Evolutionary conservation across 2,888 invertebrate genomes (phyloP), one percentile per base, ranked within the genome.

Genomic region (Didymodactylos carnosus): DNA sequence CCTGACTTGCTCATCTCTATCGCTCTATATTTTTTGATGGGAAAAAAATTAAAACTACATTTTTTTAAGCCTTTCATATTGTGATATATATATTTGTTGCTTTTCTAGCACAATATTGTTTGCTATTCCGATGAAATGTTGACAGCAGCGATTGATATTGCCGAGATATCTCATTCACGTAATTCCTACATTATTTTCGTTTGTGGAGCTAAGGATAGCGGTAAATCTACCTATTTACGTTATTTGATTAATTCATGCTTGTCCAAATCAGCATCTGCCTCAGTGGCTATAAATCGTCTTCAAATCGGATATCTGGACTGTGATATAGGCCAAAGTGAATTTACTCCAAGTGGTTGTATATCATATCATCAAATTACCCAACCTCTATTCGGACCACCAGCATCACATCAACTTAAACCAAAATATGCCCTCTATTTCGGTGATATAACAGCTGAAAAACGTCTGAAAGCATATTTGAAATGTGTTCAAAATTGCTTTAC

Each of bases 291-390:
- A n/a, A 2, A 19, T 29, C 0, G 7, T 19, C 29, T 19, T 5
- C 27, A 35, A 53, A 53, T 82, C 4, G 79, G 78, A 71, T 87
- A 91, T 13, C 83, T 95, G 53, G 95, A 97, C 83, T 86, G 92
- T 78, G 95, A 95, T 84, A 89, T 91, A 62, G 95, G 95, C 0
- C 95, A 95, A 82, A 86, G 91, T 1, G 94, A 95, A 84, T 89
- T 92, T 78, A 90, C 90, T 41, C 86, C 91, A 0, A 87, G 91
- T 0, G 92, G 92, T 23, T 89, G 89, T 79, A 81, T 94, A 16
- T 90, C 91, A 19, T 53, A 16, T 16, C 27, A 27, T 27, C 16
- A 35, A 29, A 3, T 53, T n/a, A 27, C 27, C 5, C n/a, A 53
- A 29, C 53, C 53, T 29, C 35, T 53, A 35, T 53, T 53, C 35